Evolutionary conservation across 2,888 invertebrate species (phyloP).

Genomic region (Syrphus vitripennis): DNA sequence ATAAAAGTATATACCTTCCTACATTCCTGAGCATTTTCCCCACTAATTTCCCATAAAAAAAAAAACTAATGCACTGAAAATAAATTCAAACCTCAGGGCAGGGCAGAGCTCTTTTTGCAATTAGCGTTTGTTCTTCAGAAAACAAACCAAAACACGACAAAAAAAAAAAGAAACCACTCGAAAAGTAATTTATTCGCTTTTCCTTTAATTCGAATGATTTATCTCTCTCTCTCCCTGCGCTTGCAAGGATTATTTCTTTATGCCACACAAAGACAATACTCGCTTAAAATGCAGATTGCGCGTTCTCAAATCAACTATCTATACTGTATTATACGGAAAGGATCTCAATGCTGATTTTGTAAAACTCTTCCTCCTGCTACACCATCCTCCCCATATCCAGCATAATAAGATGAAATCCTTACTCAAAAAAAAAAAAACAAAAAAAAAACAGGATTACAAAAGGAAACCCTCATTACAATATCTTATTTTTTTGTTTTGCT

Average conservation of each 20-base stretch:
- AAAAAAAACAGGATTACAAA: neutral
- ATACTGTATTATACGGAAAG: neutral
- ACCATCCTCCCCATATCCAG: neutral
- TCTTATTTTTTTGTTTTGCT: neutral
- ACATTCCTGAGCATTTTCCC: no score
- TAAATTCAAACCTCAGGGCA: neutral
- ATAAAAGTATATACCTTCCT: no score
- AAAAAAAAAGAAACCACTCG: neutral
- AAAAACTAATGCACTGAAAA: neutral
- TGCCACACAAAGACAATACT: constrained; percentile 10
- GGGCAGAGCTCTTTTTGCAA: neutral
- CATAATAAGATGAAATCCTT: neutral
- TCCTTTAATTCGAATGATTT: constrained; percentile 44
- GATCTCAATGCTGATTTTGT: constrained; percentile 29
- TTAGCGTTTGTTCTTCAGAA: neutral
- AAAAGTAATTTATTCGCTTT: constrained; percentile 23
- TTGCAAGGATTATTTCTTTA: constrained; percentile 9
- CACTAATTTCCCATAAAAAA: neutral
- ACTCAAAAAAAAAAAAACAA: no score
- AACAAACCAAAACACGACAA: neutral
- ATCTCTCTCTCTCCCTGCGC: no score
- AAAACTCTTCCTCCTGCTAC: neutral
- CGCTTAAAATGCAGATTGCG: constrained; percentile 28
- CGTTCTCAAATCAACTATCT: constrained; percentile 40
- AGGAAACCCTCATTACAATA: neutral